Base-by-base conservation (phyloP, 2,113 vertebrate genomes). In the Neomonachus schauinslandi region DNA sequence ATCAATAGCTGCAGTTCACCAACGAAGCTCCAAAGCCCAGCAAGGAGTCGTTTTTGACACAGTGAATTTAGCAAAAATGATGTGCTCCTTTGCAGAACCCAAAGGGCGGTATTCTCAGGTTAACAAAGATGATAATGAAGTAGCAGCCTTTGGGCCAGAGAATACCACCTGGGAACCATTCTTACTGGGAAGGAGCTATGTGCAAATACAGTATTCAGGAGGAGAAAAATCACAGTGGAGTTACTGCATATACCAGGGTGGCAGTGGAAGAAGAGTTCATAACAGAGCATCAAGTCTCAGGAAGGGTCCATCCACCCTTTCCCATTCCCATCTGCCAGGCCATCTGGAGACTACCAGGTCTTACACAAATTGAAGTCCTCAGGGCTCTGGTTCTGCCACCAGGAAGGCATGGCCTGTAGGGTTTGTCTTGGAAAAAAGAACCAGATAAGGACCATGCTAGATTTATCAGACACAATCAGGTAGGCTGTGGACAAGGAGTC, bases 101-200 rank as follows among this genome's bases (percentile, higher is more conserved):
- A 67, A 94, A 97, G 85, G 83, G 95, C 91, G 84, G 33, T 80
- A 96, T 97, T 98, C 95, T 94, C 83, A 42, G 33, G 69, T 96
- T 97, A 98, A 94, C 95, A 95, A 97, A 98, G 82, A 96, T 3
- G 15, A 97, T 49, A 96, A 91, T 28, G 82, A 98, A 97, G 91
- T 4, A 89, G 88, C 65, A 96, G 96, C 49, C 90, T 97, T 89
- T 81, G 13, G 95, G 88, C 94, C 96, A 93, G 69, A 81, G 82
- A 80, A 81, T 71, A 57, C 28, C 95, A 91, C 92, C 80, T 74
- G 88, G 71, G 95, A 77, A 24, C 74, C n/a, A 16, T 53, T 39
- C 89, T 90, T 71, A 55, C 57, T 59, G 83, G 42, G 85, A 97
- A 88, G 81, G 88, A 90, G 31, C 81, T 86, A 31, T 53, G 89